Conservation (phyloP, 2,113 vertebrate genomes). For the Phasianus colchicus region DNA sequence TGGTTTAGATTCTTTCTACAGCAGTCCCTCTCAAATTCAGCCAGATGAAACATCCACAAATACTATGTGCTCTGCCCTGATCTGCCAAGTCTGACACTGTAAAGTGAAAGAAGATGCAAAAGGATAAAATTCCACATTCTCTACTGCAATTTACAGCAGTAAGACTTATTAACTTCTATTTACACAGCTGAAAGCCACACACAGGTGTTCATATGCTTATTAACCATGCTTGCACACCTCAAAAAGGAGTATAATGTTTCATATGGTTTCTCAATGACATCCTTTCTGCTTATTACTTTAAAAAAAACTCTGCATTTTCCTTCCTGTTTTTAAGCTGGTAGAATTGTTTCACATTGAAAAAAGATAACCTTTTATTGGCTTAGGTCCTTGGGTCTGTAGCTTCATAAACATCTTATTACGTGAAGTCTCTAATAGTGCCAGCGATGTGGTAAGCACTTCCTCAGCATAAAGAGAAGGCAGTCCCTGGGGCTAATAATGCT, state of each 20-base stretch:
- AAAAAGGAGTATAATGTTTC: neutral
- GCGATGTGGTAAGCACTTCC: neutral
- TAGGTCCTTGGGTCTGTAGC: neutral
- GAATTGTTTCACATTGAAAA: neutral
- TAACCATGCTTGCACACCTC: neutral
- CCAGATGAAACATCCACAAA: conserved; percentile 31
- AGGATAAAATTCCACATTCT: neutral
- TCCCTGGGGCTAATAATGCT: neutral
- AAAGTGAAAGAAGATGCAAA: neutral
- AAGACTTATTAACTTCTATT: neutral
- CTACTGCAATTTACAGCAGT: neutral
- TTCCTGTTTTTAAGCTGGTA: neutral
- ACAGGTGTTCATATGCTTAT: neutral
- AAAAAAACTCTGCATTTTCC: neutral
- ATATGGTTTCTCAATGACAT: neutral
- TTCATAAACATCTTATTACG: neutral
- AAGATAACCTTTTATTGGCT: neutral
- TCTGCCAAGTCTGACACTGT: conserved; percentile 10
- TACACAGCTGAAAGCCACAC: neutral
- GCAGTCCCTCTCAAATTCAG: neutral
- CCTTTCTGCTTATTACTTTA: neutral
- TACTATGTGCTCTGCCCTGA: neutral
- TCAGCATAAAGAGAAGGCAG: neutral
- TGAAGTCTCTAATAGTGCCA: neutral
- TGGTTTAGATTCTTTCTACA: neutral